phyloP scores from a whole-genome alignment of 1,140 invertebrate species.

The Drosophila erecta region DNA sequence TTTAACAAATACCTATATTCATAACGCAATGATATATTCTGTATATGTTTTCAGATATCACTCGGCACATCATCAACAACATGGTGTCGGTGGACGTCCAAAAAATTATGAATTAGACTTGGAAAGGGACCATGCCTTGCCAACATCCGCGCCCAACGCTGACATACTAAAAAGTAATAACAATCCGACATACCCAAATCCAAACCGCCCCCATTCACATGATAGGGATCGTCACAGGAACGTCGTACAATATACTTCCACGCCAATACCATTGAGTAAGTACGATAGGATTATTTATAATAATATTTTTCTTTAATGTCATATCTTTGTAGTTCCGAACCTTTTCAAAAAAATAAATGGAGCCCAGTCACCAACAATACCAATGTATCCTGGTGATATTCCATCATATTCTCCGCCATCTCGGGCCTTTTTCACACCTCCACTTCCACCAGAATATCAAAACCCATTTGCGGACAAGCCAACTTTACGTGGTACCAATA shows the following conservation, averaged over 20 bases:
- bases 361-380: conserved; percentile 83
- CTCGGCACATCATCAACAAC: conserved; percentile 66
- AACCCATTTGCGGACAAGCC: conserved; percentile 94
- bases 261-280: conserved; percentile 84
- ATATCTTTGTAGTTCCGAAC: conserved; percentile 71
- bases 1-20: too few relatives aligned
- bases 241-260: conserved; percentile 67
- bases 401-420: conserved; percentile 93
- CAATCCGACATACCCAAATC: conserved; percentile 89
- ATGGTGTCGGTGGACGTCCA: conserved; percentile 65
- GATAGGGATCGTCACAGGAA: conserved; percentile 79
- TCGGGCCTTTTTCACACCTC: conserved; percentile 91
- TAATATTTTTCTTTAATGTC: background rate
- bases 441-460: conserved; percentile 90
- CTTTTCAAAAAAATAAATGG: conserved; percentile 84
- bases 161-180: conserved; percentile 90
- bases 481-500: conserved; percentile 89
- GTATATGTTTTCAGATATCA: conserved; percentile 63
- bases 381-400: conserved; percentile 87
- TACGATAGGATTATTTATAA: background rate
- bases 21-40: background rate
- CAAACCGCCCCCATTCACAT: conserved; percentile 84
- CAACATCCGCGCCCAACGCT: conserved; percentile 89
- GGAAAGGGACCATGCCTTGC: conserved; percentile 88
- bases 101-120: conserved; percentile 87